Evolutionary conservation across 2,113 vertebrate species (phyloP), one percentile per base, ranked within the genome.

Genomic region (Danionella cerebrum): DNA sequence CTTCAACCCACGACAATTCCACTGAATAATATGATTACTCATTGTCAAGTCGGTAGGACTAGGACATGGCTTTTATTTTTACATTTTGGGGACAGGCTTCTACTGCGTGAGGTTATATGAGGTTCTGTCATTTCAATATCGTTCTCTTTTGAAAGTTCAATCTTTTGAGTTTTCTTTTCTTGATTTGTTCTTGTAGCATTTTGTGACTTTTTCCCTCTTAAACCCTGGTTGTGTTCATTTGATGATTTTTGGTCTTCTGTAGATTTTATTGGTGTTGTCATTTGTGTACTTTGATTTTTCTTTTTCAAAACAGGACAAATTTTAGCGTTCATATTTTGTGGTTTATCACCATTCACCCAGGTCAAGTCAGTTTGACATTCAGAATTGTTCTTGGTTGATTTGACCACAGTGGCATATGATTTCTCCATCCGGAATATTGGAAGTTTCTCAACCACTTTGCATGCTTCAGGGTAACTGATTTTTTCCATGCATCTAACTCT

Each of bases 61-160:
- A 18, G 14, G 6, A 44, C 7, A n/a, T 13, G n/a, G 8, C 58
- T 39, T n/a, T 62, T 62, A 14, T n/a, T 25, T 62, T 62, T 22
- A 22, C 42, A 44, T 44, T 44, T 14, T 12, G 21, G 55, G 8
- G 18, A 38, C 8, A 12, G n/a, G 18, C 36, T 39, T 16, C 6
- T 1, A 6, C 35, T 59, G 12, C 3, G 2, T 2, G 10, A 39
- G 5, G 3, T 39, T 39, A 39, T 12, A n/a, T n/a, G n/a, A 51
- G 47, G 22, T 22, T 59, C 55, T 22, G 8, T 39, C 33, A 59
- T 59, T 59, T 59, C 55, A 39, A 39, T 19, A 13, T 59, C 55
- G 13, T 38, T 59, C 3, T 12, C n/a, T 13, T 38, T n/a, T 39
- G 36, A 1, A 12, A 4, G n/a, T 5, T 39, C 36, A 13, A 5